Base-by-base conservation (phyloP, 2,888 invertebrate species). In the Drosophila pseudotalamancana region DNA sequence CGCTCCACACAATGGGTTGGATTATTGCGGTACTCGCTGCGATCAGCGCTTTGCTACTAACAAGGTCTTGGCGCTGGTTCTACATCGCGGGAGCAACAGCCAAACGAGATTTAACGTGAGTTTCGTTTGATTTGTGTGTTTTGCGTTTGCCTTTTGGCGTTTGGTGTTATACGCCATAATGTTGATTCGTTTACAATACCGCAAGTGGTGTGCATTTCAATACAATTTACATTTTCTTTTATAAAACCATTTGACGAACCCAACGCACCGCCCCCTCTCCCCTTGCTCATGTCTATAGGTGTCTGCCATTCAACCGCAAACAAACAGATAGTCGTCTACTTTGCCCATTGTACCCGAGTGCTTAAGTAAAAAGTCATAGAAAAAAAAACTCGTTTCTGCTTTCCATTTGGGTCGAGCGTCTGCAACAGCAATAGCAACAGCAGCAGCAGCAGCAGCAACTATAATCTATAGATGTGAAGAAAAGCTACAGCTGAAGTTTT, bases 31-130 rank as follows among this genome's bases (percentile, higher is more conserved):
- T 94, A 49, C 92, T 95, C 46, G 94, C 95, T 29, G 94, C 95
- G 31, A 86, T 94, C 27, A 82, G 94, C 35, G 94, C 95, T 12
- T 95, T 95, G 87, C 90, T 96, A 51, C 92, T 95, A 50, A 94
- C 94, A 18, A 95, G 95, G 74, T 95, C 95, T 53, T 95, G 94
- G 92, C 93, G 93, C 88, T 97, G 96, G 95, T 93, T 95, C 73
- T 96, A 95, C 90, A 93, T 97, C 39, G 96, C 95, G 25, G 87
- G 93, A 40, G 93, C 92, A 88, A 97, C 97, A 1, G 92, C 93
- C 1, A 95, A 94, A 1, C 93, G 97, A 77, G 97, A 97, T 92
- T 69, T 95, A 50, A 86, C 72, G 90, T 90, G 72, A 90, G 90
- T 90, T 46, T 37, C 29, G 19, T 19, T 8, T 29, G 9, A 18